phyloP scores from a whole-genome alignment of 2,113 vertebrate species.

The Tamias sibiricus region DNA sequence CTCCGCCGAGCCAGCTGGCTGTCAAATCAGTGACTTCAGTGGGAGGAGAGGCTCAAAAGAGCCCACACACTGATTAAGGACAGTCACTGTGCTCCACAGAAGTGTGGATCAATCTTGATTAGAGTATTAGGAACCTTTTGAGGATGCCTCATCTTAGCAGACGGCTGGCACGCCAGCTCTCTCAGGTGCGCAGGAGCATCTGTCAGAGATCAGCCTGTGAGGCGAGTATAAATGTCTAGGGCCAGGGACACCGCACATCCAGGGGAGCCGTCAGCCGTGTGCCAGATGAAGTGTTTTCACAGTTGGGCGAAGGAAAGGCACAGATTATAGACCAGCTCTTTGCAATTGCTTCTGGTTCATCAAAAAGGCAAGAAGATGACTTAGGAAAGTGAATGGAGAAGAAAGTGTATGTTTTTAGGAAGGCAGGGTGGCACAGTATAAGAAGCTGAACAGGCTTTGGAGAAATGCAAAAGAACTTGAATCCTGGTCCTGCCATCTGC shows the following conservation, averaged over 20 bases:
- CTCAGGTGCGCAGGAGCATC: background rate
- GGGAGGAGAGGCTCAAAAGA: conserved; percentile 64
- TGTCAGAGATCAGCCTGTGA: background rate
- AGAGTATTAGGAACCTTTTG: conserved; percentile 58
- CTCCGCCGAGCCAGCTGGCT: background rate
- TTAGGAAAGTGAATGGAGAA: background rate
- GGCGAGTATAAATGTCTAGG: background rate
- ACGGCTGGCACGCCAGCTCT: background rate
- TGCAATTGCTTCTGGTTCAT: background rate
- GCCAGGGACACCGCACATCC: background rate
- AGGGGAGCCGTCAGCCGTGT: background rate
- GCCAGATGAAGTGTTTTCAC: background rate
- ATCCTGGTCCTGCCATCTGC: background rate
- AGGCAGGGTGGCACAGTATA: background rate
- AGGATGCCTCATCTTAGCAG: conserved; percentile 57
- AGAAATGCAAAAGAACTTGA: background rate
- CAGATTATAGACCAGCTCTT: background rate
- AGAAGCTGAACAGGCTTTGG: background rate
- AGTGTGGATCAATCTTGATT: conserved; percentile 77
- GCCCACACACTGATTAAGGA: conserved; percentile 76
- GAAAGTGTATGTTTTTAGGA: background rate
- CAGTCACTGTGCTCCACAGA: conserved; percentile 52
- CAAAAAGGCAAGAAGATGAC: background rate
- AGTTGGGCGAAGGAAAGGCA: background rate
- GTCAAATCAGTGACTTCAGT: background rate